These are phyloP conservation scores for Leucozona laternaria DNA, from an alignment of 2,888 invertebrate species.

Conservation along the genomic window DNA sequence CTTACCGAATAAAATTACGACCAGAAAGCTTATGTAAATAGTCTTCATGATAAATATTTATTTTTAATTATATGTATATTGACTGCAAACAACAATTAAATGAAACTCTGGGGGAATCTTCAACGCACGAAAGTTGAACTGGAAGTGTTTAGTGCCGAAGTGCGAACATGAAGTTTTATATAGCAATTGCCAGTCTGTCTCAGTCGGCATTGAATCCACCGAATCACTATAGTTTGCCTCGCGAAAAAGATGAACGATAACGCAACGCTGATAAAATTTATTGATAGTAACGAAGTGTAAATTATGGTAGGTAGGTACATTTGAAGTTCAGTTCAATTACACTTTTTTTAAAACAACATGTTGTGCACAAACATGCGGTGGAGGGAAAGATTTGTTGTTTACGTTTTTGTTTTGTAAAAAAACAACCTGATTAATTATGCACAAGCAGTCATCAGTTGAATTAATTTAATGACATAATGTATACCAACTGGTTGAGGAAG, in stretches of 20 bases:
- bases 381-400: slow-evolving; percentile 22
- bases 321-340: slow-evolving; percentile 11
- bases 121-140: slow-evolving; percentile 2
- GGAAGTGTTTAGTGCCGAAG: slow-evolving; percentile 7
- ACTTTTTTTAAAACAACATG: background rate
- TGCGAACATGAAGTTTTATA: slow-evolving; percentile 17
- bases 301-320: background rate
- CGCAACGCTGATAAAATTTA: background rate
- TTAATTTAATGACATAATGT: slow-evolving; percentile 21
- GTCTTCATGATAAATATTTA: slow-evolving; percentile 27
- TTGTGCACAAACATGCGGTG: background rate
- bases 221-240: slow-evolving; percentile 9
- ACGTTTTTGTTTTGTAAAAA: background rate
- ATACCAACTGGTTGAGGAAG: slow-evolving; percentile 13
- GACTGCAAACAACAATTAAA: background rate
- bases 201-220: background rate
- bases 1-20: slow-evolving; percentile 38
- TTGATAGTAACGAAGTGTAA: background rate
- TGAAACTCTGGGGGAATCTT: slow-evolving; percentile 23
- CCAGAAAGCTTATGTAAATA: background rate
- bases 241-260: background rate
- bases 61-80: background rate
- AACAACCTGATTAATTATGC: slow-evolving; percentile 9
- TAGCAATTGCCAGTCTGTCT: background rate
- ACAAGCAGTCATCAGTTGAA: background rate